These are phyloP conservation scores for Cotesia congregata DNA, from an alignment of 2,888 invertebrate genomes.

Conservation along the genomic window DNA sequence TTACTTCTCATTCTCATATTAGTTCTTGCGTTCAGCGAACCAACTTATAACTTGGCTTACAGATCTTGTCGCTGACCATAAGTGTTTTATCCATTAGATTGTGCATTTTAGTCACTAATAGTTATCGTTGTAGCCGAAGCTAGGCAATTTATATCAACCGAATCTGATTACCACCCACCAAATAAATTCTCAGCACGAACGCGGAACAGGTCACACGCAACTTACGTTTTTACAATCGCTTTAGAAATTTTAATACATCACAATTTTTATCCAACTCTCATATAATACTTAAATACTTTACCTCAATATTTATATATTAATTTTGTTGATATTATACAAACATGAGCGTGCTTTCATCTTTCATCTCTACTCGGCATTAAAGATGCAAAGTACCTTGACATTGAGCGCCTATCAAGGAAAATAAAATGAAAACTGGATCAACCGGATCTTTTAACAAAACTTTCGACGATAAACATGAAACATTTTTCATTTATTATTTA, in stretches of 20 bases:
- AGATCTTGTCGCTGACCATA: too few relatives aligned
- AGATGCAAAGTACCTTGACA: conserved; percentile 6
- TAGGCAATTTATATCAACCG: too few relatives aligned
- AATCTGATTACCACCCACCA: conserved; percentile 25
- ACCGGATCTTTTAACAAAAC: conserved; percentile 50
- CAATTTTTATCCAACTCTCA: conserved; percentile 5
- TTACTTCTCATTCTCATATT: too few relatives aligned
- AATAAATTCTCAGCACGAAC: conserved; percentile 35
- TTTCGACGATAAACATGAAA: conserved; percentile 37
- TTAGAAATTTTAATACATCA: conserved; percentile 1
- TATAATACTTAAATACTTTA: background rate
- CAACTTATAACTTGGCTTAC: too few relatives aligned
- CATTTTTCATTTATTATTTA: conserved; percentile 7
- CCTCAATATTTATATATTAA: background rate
- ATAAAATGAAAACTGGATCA: conserved; percentile 51
- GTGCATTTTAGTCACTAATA: too few relatives aligned
- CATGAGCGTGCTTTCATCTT: background rate
- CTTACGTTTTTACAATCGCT: conserved; percentile 1
- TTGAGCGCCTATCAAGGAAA: conserved; percentile 17
- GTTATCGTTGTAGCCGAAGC: too few relatives aligned
- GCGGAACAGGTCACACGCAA: conserved; percentile 35
- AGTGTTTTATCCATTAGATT: too few relatives aligned
- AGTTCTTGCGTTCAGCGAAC: background rate
- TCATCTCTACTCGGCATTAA: background rate
- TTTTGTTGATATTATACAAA: background rate